These are phyloP conservation scores for Ptychoptera albimana DNA, from an alignment of 2,888 invertebrate genomes.

Conservation along the genomic window DNA sequence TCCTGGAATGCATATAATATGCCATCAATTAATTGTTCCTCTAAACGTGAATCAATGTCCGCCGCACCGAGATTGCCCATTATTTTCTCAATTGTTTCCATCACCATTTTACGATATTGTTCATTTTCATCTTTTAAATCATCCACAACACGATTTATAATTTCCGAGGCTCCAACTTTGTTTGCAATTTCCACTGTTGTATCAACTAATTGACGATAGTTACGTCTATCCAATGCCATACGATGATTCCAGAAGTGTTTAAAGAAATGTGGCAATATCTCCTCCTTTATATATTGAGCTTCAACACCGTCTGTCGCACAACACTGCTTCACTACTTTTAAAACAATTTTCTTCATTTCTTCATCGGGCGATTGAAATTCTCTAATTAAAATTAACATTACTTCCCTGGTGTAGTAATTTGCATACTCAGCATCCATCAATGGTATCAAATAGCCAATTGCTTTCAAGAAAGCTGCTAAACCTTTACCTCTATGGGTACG, in stretches of 20 bases:
- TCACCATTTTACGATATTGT: conserved; percentile 99
- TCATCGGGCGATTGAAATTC: conserved; percentile 99
- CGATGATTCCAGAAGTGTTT: conserved; percentile 99
- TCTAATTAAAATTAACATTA: conserved; percentile 77
- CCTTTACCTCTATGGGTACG: conserved; percentile 82
- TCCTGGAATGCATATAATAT: conserved; percentile 99
- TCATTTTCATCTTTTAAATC: conserved; percentile 99
- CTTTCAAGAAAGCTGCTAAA: conserved; percentile 96
- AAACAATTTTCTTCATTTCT: conserved; percentile 99
- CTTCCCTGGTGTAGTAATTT: conserved; percentile 98
- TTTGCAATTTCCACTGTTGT: conserved; percentile 99
- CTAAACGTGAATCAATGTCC: conserved; percentile 93
- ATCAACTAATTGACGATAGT: conserved; percentile 95
- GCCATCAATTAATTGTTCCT: conserved; percentile 98
- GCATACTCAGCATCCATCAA: conserved; percentile 99
- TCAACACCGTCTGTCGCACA: conserved; percentile 99
- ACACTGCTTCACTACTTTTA: conserved; percentile 99
- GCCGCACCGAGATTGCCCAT: conserved; percentile 95
- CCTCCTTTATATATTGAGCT: conserved; percentile 97
- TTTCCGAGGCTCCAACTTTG: conserved; percentile 99
- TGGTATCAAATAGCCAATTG: conserved; percentile 97
- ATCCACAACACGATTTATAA: conserved; percentile 95
- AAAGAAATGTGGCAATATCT: conserved; percentile 96
- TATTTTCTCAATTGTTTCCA: conserved; percentile 99
- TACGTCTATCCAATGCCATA: conserved; percentile 96